These are phyloP conservation scores for Zygothrica quintamaculata DNA, from an alignment of 2,888 invertebrate genomes.

Conservation along the genomic window DNA sequence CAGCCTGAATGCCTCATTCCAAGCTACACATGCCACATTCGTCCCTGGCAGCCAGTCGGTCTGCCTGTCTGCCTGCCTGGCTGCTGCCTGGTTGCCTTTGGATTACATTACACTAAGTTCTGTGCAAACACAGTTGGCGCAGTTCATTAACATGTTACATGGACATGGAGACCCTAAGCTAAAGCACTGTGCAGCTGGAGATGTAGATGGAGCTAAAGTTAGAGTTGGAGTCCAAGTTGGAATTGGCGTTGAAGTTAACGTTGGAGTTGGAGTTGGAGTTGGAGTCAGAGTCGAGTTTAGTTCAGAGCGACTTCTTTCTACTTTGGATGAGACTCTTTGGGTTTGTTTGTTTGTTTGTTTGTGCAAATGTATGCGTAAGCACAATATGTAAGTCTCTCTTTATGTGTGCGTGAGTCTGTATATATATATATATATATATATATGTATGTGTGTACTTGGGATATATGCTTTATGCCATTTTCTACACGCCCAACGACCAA, in stretches of 20 bases:
- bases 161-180: constrained; percentile 60
- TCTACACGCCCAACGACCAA: constrained; percentile 31
- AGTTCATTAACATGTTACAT: constrained; percentile 82
- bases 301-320: constrained; percentile 61
- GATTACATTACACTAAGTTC: constrained; percentile 79
- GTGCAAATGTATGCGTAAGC: constrained; percentile 73
- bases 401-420: constrained; percentile 1
- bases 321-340: constrained; percentile 69
- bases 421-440: not conserved
- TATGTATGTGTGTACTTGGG: constrained; percentile 11
- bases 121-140: constrained; percentile 81
- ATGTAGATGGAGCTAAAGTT: constrained; percentile 5
- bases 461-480: constrained; percentile 64
- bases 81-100: constrained; percentile 62
- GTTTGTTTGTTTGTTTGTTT: constrained; percentile 74
- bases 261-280: constrained; percentile 2
- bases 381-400: constrained; percentile 60
- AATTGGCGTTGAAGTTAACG: constrained; percentile 16
- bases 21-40: not conserved
- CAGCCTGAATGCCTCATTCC: constrained; percentile 34
- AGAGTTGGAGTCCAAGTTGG: constrained; percentile 9
- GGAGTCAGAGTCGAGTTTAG: constrained; percentile 55
- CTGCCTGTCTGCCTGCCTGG: constrained; percentile 23
- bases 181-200: constrained; percentile 14
- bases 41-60: not conserved